Percentiles rank a stretch among this genome's conserved stretches.
Conservation (phyloP, 2,797 vertebrate genomes). For the Aulostomus chinensis region DNA sequence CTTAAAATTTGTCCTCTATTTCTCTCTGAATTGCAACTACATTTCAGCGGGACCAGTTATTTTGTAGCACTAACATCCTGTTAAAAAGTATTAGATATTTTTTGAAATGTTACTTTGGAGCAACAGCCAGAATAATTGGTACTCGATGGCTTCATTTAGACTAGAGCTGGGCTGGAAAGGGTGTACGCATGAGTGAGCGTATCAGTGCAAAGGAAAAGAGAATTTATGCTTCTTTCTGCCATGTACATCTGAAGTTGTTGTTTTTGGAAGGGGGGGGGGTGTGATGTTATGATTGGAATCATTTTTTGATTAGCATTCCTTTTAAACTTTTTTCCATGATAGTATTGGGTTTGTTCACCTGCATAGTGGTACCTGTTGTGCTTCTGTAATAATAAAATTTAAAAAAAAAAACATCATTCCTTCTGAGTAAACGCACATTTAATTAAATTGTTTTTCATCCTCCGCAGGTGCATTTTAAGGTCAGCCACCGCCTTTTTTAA, state of each 20-base stretch:
- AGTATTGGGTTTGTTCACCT: conserved; percentile 69
- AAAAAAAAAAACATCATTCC: conserved; percentile 7
- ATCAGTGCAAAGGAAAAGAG: conserved; percentile 60
- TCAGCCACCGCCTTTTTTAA: no score
- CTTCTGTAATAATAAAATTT: conserved; percentile 84
- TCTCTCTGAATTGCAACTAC: conserved; percentile 23
- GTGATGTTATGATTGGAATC: conserved; percentile 59
- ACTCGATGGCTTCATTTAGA: conserved; percentile 54
- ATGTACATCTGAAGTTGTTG: conserved; percentile 62
- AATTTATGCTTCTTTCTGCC: conserved; percentile 61
- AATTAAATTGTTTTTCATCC: no score
- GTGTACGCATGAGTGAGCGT: conserved; percentile 41
- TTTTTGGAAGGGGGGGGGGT: conserved; percentile 31
- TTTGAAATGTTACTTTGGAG: conserved; percentile 31
- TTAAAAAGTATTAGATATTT: conserved; percentile 34
- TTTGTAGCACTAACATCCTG: conserved; percentile 41
- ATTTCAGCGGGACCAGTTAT: conserved; percentile 41
- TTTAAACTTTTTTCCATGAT: conserved; percentile 50
- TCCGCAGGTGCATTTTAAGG: no score
- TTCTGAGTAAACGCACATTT: no score
- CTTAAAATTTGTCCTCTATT: conserved; percentile 20
- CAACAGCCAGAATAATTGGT: conserved; percentile 60
- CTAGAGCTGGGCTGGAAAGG: conserved; percentile 26
- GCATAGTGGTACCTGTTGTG: conserved; percentile 82
- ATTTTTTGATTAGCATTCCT: conserved; percentile 69